These are phyloP conservation scores for Sebastes schlegelii DNA, from an alignment of 2,113 vertebrate genomes.

Conservation along the genomic window DNA sequence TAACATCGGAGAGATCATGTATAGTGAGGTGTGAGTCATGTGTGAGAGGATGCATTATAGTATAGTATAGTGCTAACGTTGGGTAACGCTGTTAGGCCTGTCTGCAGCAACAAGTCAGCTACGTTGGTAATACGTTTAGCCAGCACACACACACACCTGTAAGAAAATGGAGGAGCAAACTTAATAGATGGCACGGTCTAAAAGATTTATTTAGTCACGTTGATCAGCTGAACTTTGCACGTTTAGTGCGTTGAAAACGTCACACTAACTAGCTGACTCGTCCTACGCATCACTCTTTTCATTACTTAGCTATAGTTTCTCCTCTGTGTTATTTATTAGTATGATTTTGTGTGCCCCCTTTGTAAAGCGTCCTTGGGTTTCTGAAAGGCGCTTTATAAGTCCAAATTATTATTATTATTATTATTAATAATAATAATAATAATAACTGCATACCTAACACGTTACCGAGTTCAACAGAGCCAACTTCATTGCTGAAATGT, in stretches of 20 bases:
- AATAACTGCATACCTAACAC: background rate
- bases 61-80: background rate
- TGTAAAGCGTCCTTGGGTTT: too few species aligned
- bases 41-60: background rate
- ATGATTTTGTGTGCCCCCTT: too few species aligned
- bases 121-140: conserved; percentile 28
- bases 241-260: background rate
- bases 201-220: accelerated
- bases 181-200: background rate
- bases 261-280: too few species aligned
- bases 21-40: background rate
- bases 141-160: background rate
- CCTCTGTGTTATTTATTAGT: too few species aligned
- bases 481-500: background rate
- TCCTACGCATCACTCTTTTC: too few species aligned
- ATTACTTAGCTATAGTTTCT: too few species aligned
- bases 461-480: background rate
- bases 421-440: too few species aligned
- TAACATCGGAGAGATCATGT: accelerated
- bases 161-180: background rate
- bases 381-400: too few species aligned
- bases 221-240: background rate
- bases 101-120: background rate
- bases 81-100: background rate
- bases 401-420: too few species aligned